Evolutionary conservation across 2,113 vertebrate genomes (phyloP).

Genomic region (Xenopus laevis): DNA sequence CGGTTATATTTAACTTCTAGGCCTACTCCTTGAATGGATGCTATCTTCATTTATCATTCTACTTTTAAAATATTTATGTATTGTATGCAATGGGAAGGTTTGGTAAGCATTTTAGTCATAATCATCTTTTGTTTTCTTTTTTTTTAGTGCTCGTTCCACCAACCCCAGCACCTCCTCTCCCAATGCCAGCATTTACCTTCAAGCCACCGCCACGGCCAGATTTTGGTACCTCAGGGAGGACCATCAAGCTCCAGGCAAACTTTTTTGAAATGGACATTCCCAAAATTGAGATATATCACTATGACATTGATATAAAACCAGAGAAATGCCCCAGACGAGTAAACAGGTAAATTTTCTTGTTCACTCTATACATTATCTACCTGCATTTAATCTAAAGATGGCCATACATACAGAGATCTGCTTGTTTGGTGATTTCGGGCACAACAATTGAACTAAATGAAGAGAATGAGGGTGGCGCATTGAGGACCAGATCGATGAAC

Average conservation of each 20-base stretch:
- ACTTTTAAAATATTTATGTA: too few relatives aligned
- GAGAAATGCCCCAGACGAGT: constrained; percentile 97
- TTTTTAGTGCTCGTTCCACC: constrained; percentile 62
- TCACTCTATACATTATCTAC: background rate
- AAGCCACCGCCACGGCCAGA: constrained; percentile 92
- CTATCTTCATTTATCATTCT: too few relatives aligned
- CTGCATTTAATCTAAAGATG: background rate
- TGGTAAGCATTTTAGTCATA: too few relatives aligned
- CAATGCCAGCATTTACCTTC: constrained; percentile 89
- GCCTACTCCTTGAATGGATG: too few relatives aligned
- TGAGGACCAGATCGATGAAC: too few relatives aligned
- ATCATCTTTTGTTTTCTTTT: background rate
- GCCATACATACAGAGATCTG: too few relatives aligned
- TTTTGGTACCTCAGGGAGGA: constrained; percentile 96
- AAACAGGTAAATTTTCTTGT: constrained; percentile 75
- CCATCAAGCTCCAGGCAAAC: constrained; percentile 98
- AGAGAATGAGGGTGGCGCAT: too few relatives aligned
- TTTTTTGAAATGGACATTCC: constrained; percentile 99
- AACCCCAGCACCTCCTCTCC: constrained; percentile 73
- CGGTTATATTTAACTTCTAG: too few relatives aligned
- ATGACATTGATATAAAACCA: constrained; percentile 97
- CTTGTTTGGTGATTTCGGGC: too few relatives aligned
- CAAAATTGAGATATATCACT: constrained; percentile 98
- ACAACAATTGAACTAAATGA: too few relatives aligned
- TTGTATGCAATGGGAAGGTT: too few relatives aligned